phyloP scores from a whole-genome alignment of 2,888 invertebrate species.

The Leistus spinibarbis region DNA sequence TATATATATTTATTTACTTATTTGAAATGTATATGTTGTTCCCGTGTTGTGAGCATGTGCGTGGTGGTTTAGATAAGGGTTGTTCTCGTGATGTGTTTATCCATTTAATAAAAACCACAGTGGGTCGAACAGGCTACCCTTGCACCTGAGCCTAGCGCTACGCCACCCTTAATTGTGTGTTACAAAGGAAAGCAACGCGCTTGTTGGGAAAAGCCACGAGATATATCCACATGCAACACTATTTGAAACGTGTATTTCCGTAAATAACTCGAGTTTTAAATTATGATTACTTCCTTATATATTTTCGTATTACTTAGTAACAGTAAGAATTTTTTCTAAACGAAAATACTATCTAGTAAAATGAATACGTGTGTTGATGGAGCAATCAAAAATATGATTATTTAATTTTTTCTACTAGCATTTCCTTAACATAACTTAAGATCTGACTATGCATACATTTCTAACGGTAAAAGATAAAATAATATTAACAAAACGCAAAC shows the following conservation, averaged over 20 bases:
- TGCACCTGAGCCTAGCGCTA: not conserved
- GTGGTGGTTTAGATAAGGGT: not conserved
- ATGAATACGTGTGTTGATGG: too few relatives aligned
- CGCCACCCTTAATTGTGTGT: not conserved
- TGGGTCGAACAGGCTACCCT: not conserved
- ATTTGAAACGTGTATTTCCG: not conserved
- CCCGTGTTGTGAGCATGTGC: not conserved
- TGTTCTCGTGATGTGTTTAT: conserved; percentile 28
- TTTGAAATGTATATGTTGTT: too few relatives aligned
- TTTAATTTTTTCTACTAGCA: too few relatives aligned
- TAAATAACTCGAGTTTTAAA: too few relatives aligned
- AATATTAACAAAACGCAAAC: not conserved
- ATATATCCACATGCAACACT: not conserved
- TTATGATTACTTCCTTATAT: too few relatives aligned
- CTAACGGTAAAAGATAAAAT: not conserved
- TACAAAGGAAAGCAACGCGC: conserved; percentile 2
- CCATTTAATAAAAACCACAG: conserved; percentile 31
- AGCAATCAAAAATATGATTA: too few relatives aligned
- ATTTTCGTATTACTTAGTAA: too few relatives aligned
- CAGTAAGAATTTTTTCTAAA: too few relatives aligned
- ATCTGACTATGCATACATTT: too few relatives aligned
- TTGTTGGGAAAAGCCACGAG: not conserved
- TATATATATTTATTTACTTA: too few relatives aligned
- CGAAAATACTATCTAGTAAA: too few relatives aligned
- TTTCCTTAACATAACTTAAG: too few relatives aligned